Conservation (phyloP, 1,140 invertebrate species). For the Pectinophora gossypiella region DNA sequence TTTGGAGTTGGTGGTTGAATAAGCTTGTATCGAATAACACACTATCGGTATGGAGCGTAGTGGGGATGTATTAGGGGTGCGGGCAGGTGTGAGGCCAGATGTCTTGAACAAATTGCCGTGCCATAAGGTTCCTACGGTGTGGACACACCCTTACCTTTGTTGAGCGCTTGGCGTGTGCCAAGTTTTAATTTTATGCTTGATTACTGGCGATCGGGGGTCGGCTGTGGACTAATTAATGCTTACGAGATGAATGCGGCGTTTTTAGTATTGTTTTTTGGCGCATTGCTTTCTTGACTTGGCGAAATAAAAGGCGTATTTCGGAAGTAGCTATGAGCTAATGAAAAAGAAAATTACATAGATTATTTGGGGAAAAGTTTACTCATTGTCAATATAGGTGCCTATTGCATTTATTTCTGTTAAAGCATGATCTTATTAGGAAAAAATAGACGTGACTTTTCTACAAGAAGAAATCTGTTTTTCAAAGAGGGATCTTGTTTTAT, state of each 20-base stretch:
- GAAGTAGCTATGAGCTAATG: no score
- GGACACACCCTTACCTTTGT: constrained; percentile 67
- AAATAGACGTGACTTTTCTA: no score
- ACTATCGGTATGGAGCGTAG: constrained; percentile 50
- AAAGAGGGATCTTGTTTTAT: no score
- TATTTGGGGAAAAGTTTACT: no score
- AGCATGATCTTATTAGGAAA: no score
- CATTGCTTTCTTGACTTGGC: constrained; percentile 14
- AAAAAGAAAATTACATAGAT: no score
- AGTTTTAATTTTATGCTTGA: constrained; percentile 75
- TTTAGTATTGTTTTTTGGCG: constrained; percentile 16
- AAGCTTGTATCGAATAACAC: not conserved
- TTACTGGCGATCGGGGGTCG: constrained; percentile 57
- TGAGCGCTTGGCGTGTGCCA: constrained; percentile 66
- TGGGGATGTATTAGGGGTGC: constrained; percentile 30
- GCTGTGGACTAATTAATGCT: constrained; percentile 68
- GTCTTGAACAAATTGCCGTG: constrained; percentile 71
- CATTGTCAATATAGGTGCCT: no score
- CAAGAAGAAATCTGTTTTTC: no score
- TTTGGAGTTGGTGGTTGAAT: no score
- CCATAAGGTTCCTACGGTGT: constrained; percentile 66
- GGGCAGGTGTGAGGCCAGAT: constrained; percentile 72
- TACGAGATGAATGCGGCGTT: constrained; percentile 52
- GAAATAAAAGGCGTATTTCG: no score
- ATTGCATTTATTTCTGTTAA: no score